Evolutionary conservation across 2,113 vertebrate species (phyloP).

Genomic region (Sander vitreus): DNA sequence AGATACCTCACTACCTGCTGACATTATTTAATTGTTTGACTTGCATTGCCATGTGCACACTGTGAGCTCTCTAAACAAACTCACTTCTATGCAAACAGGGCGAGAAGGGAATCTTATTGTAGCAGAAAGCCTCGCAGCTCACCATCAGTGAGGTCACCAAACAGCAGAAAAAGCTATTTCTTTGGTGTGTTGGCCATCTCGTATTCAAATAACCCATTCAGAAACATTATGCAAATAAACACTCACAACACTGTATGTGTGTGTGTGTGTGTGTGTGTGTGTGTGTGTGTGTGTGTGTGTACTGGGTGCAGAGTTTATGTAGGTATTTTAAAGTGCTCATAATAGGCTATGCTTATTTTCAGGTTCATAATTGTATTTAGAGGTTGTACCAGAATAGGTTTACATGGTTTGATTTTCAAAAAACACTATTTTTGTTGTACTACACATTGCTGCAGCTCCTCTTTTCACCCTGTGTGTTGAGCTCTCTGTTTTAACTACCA

Average conservation of each 20-base stretch:
- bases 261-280: no score
- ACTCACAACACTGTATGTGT: not conserved
- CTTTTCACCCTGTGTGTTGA: no score
- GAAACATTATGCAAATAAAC: conserved; percentile 29
- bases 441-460: no score
- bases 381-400: no score
- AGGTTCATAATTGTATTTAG: no score
- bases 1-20: not conserved
- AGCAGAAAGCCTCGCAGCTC: conserved; percentile 13
- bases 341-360: no score
- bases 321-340: no score
- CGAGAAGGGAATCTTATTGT: conserved; percentile 13
- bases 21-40: not conserved
- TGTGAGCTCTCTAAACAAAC: conserved; percentile 18
- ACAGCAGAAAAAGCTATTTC: conserved; percentile 4
- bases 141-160: not conserved
- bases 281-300: no score
- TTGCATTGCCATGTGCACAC: not conserved
- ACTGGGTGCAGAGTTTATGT: no score
- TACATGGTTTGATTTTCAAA: no score
- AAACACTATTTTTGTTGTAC: no score
- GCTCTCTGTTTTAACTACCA: no score
- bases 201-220: conserved; percentile 3
- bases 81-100: conserved; percentile 29
- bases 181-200: not conserved